Evolutionary conservation across 2,888 invertebrate genomes (phyloP).

Genomic region (Drosophila colorata): DNA sequence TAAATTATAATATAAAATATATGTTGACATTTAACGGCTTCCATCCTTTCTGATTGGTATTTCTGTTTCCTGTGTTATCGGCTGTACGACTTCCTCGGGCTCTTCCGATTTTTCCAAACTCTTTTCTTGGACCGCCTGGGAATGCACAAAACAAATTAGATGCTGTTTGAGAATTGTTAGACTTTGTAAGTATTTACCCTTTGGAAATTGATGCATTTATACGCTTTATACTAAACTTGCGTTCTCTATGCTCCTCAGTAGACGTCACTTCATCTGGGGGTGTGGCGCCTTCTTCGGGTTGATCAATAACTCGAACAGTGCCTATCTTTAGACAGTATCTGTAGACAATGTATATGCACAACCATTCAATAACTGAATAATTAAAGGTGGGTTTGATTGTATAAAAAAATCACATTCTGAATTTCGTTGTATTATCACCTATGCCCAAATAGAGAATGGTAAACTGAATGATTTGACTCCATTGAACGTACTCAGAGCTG

Average conservation of each 20-base stretch:
- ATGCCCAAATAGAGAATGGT: constrained; percentile 45
- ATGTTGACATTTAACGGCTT: neutral
- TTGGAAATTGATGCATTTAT: no score
- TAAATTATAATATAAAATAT: neutral
- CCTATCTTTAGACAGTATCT: constrained; percentile 35
- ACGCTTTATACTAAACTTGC: no score
- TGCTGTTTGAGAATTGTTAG: no score
- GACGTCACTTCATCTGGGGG: no score
- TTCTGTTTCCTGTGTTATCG: neutral
- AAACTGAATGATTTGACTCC: constrained; percentile 22
- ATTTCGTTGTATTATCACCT: constrained; percentile 13
- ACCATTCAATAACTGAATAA: constrained; percentile 45
- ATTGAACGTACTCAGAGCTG: constrained; percentile 7
- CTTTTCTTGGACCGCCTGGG: neutral
- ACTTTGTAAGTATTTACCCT: no score
- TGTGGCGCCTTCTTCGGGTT: neutral
- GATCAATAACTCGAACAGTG: neutral
- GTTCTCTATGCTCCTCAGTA: no score
- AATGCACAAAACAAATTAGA: no score
- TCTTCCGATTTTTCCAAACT: neutral
- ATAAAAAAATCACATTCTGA: neutral
- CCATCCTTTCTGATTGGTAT: neutral
- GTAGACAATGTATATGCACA: constrained; percentile 45
- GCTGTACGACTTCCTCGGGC: neutral
- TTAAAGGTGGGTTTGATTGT: no score